Conservation (phyloP, 2,797 vertebrate genomes). For the Benthosema pterotum region DNA sequence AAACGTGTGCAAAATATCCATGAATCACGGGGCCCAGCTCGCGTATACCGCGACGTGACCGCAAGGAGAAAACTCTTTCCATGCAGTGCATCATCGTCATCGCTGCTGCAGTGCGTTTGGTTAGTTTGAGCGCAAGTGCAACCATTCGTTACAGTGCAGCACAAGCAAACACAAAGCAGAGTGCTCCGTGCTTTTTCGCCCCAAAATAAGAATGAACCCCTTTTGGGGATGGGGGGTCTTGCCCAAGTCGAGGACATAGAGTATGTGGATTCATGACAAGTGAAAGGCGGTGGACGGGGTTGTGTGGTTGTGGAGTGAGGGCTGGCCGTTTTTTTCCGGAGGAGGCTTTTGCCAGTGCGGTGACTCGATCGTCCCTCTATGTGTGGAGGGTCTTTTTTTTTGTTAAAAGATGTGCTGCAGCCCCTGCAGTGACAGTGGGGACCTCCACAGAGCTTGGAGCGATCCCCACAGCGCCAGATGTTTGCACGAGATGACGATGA, state of each 20-base stretch:
- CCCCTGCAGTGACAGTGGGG: conserved; percentile 36
- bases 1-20: conserved; percentile 64
- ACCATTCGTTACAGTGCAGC: conserved; percentile 42
- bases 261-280: conserved; percentile 57
- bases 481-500: conserved; percentile 51
- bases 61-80: conserved; percentile 70
- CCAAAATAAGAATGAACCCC: conserved; percentile 24
- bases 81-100: conserved; percentile 56
- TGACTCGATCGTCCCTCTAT: conserved; percentile 22
- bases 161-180: conserved; percentile 42
- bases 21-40: conserved; percentile 72
- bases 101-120: conserved; percentile 25
- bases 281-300: background rate
- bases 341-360: conserved; percentile 34
- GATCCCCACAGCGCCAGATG: conserved; percentile 70
- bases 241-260: conserved; percentile 37
- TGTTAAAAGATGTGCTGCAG: conserved; percentile 54
- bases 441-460: conserved; percentile 70
- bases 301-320: background rate
- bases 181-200: background rate
- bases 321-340: conserved; percentile 17
- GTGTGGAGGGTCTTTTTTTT: conserved; percentile 47
- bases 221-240: conserved; percentile 24
- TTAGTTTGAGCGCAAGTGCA: conserved; percentile 29
- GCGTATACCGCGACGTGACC: conserved; percentile 69